Evolutionary conservation across 2,797 vertebrate species (phyloP), one percentile per base, ranked within the genome.

Genomic region (Sebastes matsubarae): DNA sequence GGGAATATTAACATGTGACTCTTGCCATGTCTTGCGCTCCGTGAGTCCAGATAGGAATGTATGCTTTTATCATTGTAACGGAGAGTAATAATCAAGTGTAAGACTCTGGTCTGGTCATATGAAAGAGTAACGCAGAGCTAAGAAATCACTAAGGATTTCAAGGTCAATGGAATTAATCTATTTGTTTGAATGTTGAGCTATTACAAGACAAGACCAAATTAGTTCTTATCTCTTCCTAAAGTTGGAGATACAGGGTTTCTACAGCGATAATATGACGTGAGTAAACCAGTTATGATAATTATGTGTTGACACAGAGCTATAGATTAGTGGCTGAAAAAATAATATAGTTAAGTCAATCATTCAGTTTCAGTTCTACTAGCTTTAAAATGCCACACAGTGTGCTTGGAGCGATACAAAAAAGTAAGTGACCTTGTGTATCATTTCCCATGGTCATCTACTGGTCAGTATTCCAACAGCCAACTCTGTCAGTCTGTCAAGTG

Each of bases 401-500:
- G 10, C 54, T 54, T 38, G 55, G 22, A 50, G 27, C 4, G 32
- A 32, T 25, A 20, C 25, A 34, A 42, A 57, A 67, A 63, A 83
- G 30, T 10, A 59, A 83, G 67, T 90, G 82, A 91, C 90, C 86
- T 90, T 92, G 83, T 75, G 68, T 59, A 50, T 79, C 66, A 36
- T 64, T 84, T 79, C 71, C 36, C 61, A 63, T 77, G 75, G 81
- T 86, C 76, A 78, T 80, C 42, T 52, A 22, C 34, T 89, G 91
- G 87, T 93, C 90, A 91, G 89, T 89, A 87, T 93, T 93, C 87
- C 72, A 90, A 76, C 72, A 81, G 86, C 80, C 65, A 46, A 61
- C 82, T 88, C 82, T 80, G 83, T 89, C 84, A 80, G 61, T 46
- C 77, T 86, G 80, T 89, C 81, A 85, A 79, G 52, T 65, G 72